Conservation (phyloP, 1,140 invertebrate genomes). For the Conus ventricosus region DNA sequence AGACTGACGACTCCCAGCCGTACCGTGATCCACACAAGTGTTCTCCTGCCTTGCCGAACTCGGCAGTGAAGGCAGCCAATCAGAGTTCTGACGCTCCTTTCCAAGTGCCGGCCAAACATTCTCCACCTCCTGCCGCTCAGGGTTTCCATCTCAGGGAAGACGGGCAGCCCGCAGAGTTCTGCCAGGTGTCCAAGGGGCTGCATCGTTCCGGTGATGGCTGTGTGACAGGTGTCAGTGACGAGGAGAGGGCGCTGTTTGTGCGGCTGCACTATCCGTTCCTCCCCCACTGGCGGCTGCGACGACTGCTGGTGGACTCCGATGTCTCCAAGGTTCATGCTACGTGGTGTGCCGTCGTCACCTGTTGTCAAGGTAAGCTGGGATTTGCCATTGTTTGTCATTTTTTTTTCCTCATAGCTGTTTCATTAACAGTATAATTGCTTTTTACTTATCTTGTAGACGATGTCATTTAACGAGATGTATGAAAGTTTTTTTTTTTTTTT, state of each 20-base stretch:
- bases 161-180: not conserved
- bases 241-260: slow-evolving; percentile 25
- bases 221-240: not conserved
- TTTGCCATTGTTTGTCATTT: not conserved
- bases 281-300: slow-evolving; percentile 10
- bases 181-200: not conserved
- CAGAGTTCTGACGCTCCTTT: not conserved
- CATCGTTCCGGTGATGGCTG: not conserved
- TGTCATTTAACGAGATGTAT: too few species aligned
- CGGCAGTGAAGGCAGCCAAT: not conserved
- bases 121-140: not conserved
- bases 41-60: not conserved
- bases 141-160: not conserved
- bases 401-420: not conserved
- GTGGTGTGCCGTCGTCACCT: slow-evolving; percentile 36
- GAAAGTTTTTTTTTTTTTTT: too few species aligned
- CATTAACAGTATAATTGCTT: too few species aligned
- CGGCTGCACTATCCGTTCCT: slow-evolving; percentile 24
- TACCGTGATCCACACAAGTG: not conserved
- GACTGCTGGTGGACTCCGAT: not conserved
- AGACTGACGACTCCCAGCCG: not conserved
- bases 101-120: not conserved
- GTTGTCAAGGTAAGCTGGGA: slow-evolving; percentile 38
- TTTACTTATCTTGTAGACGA: too few species aligned
- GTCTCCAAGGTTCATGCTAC: slow-evolving; percentile 11